A percentile compares a stretch with the other conserved stretches of the same genome.
Conservation (phyloP, 2,888 invertebrate species). For the Cyaniris semiargus region DNA sequence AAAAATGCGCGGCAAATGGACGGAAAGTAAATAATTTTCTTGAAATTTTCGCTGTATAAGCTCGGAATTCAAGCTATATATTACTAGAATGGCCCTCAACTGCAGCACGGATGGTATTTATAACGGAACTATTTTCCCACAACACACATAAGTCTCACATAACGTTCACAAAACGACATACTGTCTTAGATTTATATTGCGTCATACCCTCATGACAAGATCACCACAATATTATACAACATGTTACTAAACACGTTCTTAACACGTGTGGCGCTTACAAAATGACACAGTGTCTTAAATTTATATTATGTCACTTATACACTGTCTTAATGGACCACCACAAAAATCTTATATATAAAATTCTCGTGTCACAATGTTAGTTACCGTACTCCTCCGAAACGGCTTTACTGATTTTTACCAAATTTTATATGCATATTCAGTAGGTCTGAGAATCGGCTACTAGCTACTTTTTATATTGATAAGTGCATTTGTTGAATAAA, state of each 20-base stretch:
- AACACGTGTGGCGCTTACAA: background rate
- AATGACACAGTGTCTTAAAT: background rate
- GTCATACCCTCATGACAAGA: background rate
- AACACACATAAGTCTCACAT: background rate
- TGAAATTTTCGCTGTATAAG: constrained; percentile 12
- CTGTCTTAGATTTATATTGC: constrained; percentile 3
- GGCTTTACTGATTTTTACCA: too few relatives aligned
- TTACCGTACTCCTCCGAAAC: too few relatives aligned
- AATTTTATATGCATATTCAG: too few relatives aligned
- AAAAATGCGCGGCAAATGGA: constrained; percentile 3
- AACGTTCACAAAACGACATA: background rate
- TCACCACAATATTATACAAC: background rate
- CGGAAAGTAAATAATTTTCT: constrained; percentile 6
- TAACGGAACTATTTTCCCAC: constrained; percentile 1
- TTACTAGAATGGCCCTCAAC: constrained; percentile 18
- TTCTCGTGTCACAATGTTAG: too few relatives aligned
- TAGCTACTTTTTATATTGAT: too few relatives aligned
- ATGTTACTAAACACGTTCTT: background rate
- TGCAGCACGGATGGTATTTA: constrained; percentile 21
- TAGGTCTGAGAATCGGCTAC: too few relatives aligned
- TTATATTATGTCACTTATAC: too few relatives aligned
- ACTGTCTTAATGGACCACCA: background rate
- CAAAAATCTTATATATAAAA: background rate
- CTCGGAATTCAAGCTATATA: constrained; percentile 1
- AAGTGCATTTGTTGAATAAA: too few relatives aligned